These are phyloP conservation scores for Nibea coibor DNA, from an alignment of 2,113 vertebrate genomes.

Conservation along the genomic window DNA sequence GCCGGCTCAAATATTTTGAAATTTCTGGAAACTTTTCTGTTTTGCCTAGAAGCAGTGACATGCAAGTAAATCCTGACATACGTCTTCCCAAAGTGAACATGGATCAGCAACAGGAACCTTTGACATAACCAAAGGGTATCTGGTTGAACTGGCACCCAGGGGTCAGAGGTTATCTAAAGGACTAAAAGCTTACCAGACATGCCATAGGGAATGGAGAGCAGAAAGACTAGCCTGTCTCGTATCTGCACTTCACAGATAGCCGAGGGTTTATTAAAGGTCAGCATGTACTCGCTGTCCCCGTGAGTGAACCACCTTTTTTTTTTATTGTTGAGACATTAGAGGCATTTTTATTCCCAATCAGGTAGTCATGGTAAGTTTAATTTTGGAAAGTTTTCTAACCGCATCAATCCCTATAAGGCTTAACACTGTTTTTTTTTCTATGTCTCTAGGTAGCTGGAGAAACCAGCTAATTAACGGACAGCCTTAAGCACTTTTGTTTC, in stretches of 20 bases:
- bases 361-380: neutral
- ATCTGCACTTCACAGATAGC: neutral
- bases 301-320: neutral
- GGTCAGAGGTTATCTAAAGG: conserved; percentile 4
- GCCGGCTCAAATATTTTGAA: neutral
- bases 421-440: neutral
- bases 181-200: neutral
- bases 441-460: conserved; percentile 19
- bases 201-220: neutral
- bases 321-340: neutral
- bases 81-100: neutral
- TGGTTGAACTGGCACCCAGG: neutral
- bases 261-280: neutral
- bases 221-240: neutral
- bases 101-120: conserved; percentile 3
- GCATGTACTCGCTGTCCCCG: neutral
- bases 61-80: conserved; percentile 3
- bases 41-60: conserved; percentile 9
- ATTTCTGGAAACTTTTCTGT: conserved; percentile 19
- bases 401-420: neutral
- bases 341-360: neutral
- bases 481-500: conserved; percentile 15
- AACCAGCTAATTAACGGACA: conserved; percentile 39
- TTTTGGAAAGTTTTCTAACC: neutral
- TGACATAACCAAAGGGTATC: conserved; percentile 5